Conservation (phyloP, 1,140 invertebrate genomes). For the Drosophila sturtevanti region DNA sequence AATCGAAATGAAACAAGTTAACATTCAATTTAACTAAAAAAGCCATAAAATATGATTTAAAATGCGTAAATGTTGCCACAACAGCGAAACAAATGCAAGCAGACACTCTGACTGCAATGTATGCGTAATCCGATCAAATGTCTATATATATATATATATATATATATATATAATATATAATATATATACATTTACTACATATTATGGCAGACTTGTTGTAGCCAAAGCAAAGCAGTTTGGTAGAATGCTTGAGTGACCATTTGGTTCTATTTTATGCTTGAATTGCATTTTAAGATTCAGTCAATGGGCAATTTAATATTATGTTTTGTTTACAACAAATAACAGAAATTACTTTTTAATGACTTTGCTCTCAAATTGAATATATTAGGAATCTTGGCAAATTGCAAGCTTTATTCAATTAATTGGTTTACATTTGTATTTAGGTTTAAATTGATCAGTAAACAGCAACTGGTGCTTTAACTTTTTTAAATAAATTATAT, state of each 20-base stretch:
- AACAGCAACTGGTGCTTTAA: neutral
- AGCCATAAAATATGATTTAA: slow-evolving; percentile 81
- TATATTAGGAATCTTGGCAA: neutral
- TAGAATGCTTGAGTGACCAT: slow-evolving; percentile 13
- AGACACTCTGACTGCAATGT: slow-evolving; percentile 47
- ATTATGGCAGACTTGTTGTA: slow-evolving; percentile 46
- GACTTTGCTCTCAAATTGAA: neutral
- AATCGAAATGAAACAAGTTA: slow-evolving; percentile 68
- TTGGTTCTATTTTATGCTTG: slow-evolving; percentile 19
- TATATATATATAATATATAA: slow-evolving; percentile 10
- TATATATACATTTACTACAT: slow-evolving; percentile 9
- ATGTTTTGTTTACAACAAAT: slow-evolving; percentile 7
- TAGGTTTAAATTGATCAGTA: neutral
- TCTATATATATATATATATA: slow-evolving; percentile 38
- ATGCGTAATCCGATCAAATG: slow-evolving; percentile 68
- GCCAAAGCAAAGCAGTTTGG: slow-evolving; percentile 24
- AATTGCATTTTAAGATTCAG: slow-evolving; percentile 7
- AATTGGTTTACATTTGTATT: neutral
- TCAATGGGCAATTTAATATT: slow-evolving; percentile 7
- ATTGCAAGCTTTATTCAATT: neutral
- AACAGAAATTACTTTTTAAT: slow-evolving; percentile 2
- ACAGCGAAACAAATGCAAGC: slow-evolving; percentile 21
- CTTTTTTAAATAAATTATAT: too few relatives aligned
- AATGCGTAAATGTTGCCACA: slow-evolving; percentile 66
- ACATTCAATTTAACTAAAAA: slow-evolving; percentile 77